phyloP scores from a whole-genome alignment of 2,888 invertebrate genomes.

The Ctenicera cuprea region DNA sequence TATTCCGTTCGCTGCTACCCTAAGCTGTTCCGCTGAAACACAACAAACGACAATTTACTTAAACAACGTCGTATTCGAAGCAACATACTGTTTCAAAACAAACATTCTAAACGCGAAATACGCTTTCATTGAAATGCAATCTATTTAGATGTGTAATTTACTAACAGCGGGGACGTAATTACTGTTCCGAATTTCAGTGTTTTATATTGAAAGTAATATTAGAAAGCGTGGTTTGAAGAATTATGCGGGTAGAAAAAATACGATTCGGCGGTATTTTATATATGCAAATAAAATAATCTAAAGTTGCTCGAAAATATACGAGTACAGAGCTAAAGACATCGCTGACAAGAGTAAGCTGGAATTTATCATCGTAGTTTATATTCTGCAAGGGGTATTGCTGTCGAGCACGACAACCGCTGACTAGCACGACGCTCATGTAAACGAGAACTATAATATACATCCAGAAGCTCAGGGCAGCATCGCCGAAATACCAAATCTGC shows the following conservation, averaged over 20 bases:
- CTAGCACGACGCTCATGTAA: slow-evolving; percentile 50
- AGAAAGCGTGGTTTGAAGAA: background rate
- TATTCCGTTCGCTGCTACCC: slow-evolving; percentile 2
- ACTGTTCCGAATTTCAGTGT: no score
- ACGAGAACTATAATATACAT: slow-evolving; percentile 46
- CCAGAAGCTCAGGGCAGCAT: slow-evolving; percentile 42
- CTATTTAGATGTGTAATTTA: no score
- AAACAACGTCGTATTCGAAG: background rate
- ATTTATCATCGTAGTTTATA: slow-evolving; percentile 52
- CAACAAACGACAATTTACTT: slow-evolving; percentile 10
- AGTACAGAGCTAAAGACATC: slow-evolving; percentile 42
- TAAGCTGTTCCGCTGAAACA: background rate
- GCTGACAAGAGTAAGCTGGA: slow-evolving; percentile 48
- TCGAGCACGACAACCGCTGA: slow-evolving; percentile 51
- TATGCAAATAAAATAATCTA: slow-evolving; percentile 38
- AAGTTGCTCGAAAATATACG: slow-evolving; percentile 41
- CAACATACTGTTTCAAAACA: background rate
- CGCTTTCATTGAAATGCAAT: no score
- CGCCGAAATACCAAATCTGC: slow-evolving; percentile 45
- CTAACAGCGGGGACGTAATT: no score
- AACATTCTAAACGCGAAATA: background rate
- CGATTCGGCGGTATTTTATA: slow-evolving; percentile 24
- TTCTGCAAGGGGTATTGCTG: slow-evolving; percentile 46
- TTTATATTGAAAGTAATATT: no score
- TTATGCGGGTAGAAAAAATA: background rate